phyloP scores from a whole-genome alignment of 2,113 vertebrate genomes.

The Gnathonemus echidnorhynchus region DNA sequence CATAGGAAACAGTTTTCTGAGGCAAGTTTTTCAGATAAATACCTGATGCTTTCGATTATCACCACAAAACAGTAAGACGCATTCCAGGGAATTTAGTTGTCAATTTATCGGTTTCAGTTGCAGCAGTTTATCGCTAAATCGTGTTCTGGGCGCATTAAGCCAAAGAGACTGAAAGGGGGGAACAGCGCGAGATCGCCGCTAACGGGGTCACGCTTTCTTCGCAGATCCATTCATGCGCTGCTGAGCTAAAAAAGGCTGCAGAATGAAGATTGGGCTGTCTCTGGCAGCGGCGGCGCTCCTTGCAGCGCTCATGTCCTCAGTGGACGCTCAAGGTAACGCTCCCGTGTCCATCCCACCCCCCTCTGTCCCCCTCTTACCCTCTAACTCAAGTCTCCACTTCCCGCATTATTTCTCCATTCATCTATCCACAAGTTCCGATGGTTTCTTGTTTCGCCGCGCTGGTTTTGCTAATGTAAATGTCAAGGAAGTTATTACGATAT shows the following conservation, averaged over 20 bases:
- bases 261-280: conserved; percentile 82
- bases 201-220: conserved; percentile 35
- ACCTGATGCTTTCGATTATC: not conserved
- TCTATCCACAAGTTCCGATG: conserved; percentile 4
- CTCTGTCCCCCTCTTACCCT: not conserved
- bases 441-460: not conserved
- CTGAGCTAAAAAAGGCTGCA: conserved; percentile 61
- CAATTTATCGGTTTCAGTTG: not conserved
- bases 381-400: not conserved
- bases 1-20: not conserved
- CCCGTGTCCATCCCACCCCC: conserved; percentile 9
- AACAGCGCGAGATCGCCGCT: not conserved
- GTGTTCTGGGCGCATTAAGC: not conserved
- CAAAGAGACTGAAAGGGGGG: not conserved
- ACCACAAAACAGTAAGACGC: not conserved
- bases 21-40: not conserved
- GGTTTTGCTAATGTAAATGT: not conserved
- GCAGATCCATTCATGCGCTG: conserved; percentile 83
- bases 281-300: conserved; percentile 71
- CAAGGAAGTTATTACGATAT: not conserved
- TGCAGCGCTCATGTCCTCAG: conserved; percentile 71
- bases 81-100: not conserved
- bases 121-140: not conserved
- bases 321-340: conserved; percentile 89
- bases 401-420: conserved; percentile 17